Percentiles rank a stretch among this genome's conserved stretches.
phyloP scores from a whole-genome alignment of 1,140 invertebrate genomes.

The Eueides isabella region DNA sequence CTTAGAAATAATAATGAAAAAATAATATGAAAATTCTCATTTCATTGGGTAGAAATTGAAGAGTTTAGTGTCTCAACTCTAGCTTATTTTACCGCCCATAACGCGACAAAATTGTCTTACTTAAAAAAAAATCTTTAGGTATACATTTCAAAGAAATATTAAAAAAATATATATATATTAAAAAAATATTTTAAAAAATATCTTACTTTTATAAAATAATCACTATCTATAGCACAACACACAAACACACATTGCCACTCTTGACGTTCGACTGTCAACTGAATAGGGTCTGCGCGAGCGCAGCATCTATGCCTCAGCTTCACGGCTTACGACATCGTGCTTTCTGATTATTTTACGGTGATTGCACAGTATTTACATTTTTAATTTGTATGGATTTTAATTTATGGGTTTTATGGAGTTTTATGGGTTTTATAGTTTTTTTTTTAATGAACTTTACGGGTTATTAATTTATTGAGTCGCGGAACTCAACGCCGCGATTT shows the following conservation, averaged over 20 bases:
- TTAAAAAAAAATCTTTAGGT: too few species aligned
- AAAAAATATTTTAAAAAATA: neutral
- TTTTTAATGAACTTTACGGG: too few species aligned
- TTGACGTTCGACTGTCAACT: conserved; percentile 24
- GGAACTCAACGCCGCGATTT: too few species aligned
- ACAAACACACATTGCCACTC: conserved; percentile 22
- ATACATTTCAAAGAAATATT: too few species aligned
- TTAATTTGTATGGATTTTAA: neutral
- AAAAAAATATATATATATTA: neutral
- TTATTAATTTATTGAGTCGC: too few species aligned
- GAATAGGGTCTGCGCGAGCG: conserved; percentile 12
- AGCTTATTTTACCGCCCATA: too few species aligned
- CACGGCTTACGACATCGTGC: conserved; percentile 14
- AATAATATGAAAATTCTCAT: too few species aligned
- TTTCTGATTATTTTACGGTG: conserved; percentile 26
- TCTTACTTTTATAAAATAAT: neutral
- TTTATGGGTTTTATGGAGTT: neutral
- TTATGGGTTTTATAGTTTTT: too few species aligned
- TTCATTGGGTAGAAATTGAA: too few species aligned
- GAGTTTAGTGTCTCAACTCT: too few species aligned
- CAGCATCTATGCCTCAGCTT: neutral
- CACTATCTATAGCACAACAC: conserved; percentile 17
- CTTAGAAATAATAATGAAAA: too few species aligned
- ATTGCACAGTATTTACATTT: neutral
- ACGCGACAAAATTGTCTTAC: too few species aligned